phyloP scores from a whole-genome alignment of 2,113 vertebrate genomes.

The Bubo blakistoni region DNA sequence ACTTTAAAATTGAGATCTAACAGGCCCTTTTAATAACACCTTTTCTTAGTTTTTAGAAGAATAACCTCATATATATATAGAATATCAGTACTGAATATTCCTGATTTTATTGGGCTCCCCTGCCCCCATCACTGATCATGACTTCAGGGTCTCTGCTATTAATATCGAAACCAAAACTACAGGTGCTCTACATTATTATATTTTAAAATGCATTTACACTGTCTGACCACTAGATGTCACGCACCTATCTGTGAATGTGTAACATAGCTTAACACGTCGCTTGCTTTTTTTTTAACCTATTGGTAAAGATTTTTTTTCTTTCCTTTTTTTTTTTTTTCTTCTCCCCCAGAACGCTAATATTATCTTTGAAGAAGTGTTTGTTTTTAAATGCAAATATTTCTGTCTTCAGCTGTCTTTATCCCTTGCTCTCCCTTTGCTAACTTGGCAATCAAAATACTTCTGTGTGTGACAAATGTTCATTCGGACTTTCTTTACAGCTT shows the following conservation, averaged over 20 bases:
- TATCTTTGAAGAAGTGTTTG: not conserved
- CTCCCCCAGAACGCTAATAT: not conserved
- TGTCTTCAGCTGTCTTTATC: not conserved
- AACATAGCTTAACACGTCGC: not conserved
- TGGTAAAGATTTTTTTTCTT: not conserved
- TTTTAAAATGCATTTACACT: not conserved
- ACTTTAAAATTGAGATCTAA: not conserved
- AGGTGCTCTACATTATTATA: not conserved
- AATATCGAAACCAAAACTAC: not conserved
- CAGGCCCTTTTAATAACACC: not conserved
- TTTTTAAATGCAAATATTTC: not conserved
- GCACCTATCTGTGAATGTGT: conserved; percentile 6
- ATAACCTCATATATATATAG: not conserved
- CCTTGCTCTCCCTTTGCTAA: not conserved
- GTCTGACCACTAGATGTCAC: conserved; percentile 66
- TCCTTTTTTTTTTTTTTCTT: not conserved
- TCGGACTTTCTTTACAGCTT: not conserved
- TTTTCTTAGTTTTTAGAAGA: not conserved
- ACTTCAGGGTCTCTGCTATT: not conserved
- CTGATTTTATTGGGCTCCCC: not conserved
- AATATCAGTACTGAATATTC: too few relatives aligned
- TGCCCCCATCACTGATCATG: too few relatives aligned
- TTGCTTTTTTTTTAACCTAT: not conserved
- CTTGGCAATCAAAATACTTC: not conserved
- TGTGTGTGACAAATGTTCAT: not conserved